Conservation (phyloP, 2,888 invertebrate genomes). For the Cantharis lateralis region DNA sequence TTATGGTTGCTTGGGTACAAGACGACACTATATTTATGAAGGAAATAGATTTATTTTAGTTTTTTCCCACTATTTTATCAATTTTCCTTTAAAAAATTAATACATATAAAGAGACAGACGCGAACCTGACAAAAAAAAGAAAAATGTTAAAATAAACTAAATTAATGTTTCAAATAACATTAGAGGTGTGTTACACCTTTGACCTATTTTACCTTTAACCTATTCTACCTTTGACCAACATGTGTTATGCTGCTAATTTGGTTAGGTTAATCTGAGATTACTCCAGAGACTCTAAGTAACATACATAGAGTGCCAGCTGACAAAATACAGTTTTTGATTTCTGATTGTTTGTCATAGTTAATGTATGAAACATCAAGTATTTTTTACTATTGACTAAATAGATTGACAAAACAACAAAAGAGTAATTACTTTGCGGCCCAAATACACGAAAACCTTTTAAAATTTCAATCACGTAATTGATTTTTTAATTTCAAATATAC, state of each 20-base stretch:
- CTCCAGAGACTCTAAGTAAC: neutral
- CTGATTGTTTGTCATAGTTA: neutral
- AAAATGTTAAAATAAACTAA: neutral
- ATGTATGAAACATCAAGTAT: neutral
- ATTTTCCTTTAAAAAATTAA: neutral
- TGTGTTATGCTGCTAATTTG: neutral
- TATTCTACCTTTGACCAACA: neutral
- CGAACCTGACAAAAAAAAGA: neutral
- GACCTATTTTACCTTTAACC: neutral
- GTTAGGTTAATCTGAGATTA: neutral
- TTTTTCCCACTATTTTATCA: neutral
- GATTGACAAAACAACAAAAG: neutral
- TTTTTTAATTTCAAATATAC: neutral
- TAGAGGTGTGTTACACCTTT: neutral
- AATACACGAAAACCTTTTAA: neutral
- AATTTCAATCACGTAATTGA: no score
- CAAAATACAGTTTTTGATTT: neutral
- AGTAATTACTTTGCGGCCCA: neutral
- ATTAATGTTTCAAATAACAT: neutral
- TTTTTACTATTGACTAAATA: neutral
- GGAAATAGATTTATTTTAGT: neutral
- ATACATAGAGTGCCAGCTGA: neutral
- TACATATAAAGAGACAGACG: no score
- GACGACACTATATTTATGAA: neutral
- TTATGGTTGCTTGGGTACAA: neutral